phyloP scores from a whole-genome alignment of 2,888 invertebrate genomes.

The Clistopyga incitator region DNA sequence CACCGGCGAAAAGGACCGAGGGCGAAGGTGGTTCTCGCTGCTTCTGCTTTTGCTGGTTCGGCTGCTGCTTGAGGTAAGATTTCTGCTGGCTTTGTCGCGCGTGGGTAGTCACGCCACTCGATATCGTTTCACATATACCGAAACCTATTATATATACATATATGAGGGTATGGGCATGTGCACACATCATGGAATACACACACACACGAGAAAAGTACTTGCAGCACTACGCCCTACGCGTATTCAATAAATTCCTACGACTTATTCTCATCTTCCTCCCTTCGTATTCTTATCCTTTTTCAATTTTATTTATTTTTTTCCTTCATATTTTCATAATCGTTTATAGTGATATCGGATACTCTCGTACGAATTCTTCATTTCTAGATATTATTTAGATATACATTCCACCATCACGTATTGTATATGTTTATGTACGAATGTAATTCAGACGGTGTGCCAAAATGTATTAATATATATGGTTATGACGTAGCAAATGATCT shows the following conservation, averaged over 20 bases:
- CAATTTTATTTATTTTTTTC: too few relatives aligned
- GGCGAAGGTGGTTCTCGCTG: slow-evolving; percentile 13
- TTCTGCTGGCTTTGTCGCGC: slow-evolving; percentile 33
- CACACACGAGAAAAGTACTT: slow-evolving; percentile 14
- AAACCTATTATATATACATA: slow-evolving; percentile 2
- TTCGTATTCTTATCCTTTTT: slow-evolving; percentile 35
- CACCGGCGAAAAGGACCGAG: slow-evolving; percentile 24
- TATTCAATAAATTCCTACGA: slow-evolving; percentile 46
- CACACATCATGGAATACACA: too few relatives aligned
- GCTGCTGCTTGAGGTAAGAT: slow-evolving; percentile 4
- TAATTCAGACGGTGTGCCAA: too few relatives aligned
- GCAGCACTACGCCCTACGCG: slow-evolving; percentile 18
- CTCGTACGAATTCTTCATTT: background rate
- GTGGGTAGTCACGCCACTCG: slow-evolving; percentile 50
- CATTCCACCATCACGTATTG: too few relatives aligned
- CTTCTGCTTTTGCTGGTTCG: slow-evolving; percentile 20
- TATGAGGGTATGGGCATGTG: background rate
- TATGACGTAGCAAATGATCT: too few relatives aligned
- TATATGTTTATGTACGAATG: too few relatives aligned
- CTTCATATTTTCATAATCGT: slow-evolving; percentile 12
- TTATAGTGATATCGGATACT: background rate
- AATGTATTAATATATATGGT: too few relatives aligned
- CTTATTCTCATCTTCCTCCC: slow-evolving; percentile 44
- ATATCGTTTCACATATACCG: slow-evolving; percentile 45
- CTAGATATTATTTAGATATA: background rate